Evolutionary conservation across 1,140 invertebrate genomes (phyloP).

Genomic region (Coptotermes formosanus): DNA sequence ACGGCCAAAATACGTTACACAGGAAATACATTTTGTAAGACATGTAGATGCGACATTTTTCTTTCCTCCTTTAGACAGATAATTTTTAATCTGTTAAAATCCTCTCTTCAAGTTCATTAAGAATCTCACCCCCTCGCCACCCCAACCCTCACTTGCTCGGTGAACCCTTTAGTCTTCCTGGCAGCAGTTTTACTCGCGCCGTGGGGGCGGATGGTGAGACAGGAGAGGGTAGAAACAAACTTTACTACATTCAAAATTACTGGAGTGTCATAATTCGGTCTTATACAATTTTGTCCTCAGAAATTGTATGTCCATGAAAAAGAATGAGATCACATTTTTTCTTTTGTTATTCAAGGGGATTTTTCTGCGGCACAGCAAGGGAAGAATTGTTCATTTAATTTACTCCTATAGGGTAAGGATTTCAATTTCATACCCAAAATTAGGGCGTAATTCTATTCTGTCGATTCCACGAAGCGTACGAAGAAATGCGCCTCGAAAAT

Average conservation of each 20-base stretch:
- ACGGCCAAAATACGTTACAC: background rate
- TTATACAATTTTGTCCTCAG: conserved; percentile 22
- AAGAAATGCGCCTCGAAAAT: background rate
- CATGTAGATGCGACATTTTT: background rate
- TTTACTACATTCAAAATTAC: conserved; percentile 12
- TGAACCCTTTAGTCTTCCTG: background rate
- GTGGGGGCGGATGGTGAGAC: background rate
- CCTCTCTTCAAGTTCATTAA: background rate
- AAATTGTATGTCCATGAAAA: background rate
- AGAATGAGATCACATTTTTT: conserved; percentile 17
- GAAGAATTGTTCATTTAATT: conserved; percentile 29
- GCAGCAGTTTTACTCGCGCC: background rate
- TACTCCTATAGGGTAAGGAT: conserved; percentile 16
- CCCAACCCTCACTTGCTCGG: background rate
- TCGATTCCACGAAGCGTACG: conserved; percentile 4
- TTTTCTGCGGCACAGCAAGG: background rate
- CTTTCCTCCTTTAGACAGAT: background rate
- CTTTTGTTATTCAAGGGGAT: conserved; percentile 25
- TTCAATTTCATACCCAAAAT: conserved; percentile 24
- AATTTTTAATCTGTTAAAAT: conserved; percentile 12
- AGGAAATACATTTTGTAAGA: background rate
- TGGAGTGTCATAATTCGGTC: conserved; percentile 23
- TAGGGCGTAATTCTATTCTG: conserved; percentile 23
- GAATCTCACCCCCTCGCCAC: background rate
- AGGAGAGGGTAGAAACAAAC: background rate